phyloP scores from a whole-genome alignment of 2,113 vertebrate genomes.

The Apaloderma vittatum region DNA sequence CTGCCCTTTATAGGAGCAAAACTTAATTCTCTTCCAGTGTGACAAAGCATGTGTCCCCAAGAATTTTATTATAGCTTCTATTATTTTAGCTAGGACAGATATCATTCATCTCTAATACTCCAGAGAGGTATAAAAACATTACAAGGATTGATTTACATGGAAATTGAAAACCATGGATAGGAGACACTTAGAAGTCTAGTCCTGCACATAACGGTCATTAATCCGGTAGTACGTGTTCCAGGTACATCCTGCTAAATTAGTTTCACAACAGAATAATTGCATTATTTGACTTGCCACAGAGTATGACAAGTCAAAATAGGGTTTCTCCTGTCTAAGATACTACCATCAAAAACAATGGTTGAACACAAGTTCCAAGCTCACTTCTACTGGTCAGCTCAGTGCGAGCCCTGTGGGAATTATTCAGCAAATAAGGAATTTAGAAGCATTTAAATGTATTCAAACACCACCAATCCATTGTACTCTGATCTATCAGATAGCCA shows the following conservation, averaged over 20 bases:
- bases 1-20: not conserved
- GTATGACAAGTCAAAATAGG: not conserved
- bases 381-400: not conserved
- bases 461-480: not conserved
- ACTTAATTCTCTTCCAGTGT: not conserved
- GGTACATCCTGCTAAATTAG: not conserved
- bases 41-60: not conserved
- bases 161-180: not conserved
- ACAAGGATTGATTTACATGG: not conserved
- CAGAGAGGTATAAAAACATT: not conserved
- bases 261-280: not conserved
- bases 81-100: not conserved
- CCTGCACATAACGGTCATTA: not conserved
- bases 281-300: not conserved
- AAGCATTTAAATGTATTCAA: not conserved
- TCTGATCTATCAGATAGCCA: not conserved
- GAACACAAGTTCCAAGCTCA: not conserved
- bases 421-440: not conserved
- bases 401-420: not conserved
- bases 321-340: not conserved
- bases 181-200: not conserved
- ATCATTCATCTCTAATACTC: not conserved
- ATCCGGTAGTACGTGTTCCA: not conserved
- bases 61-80: not conserved
- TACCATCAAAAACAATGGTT: not conserved